Base-by-base conservation (phyloP, 2,888 invertebrate genomes). In the Mactromeris polynyma region DNA sequence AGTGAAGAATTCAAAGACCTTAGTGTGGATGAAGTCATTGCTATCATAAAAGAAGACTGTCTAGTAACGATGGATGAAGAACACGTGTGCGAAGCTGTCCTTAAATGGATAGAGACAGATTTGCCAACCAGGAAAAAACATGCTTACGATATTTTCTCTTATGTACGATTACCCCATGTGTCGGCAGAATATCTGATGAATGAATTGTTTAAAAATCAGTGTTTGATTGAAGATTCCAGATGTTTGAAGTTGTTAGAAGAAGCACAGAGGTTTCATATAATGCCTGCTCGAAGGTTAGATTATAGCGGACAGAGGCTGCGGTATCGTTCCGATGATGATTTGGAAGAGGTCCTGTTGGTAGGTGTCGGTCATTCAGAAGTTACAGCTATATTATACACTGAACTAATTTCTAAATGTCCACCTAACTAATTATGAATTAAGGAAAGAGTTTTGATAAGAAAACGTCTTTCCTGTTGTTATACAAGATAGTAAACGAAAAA, bases 341-440 rank as follows among this genome's bases (percentile, higher is more conserved):
- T 91, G 11, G 93, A 94, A 73, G 93, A 93, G 77, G 93, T 94
- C n/a, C 83, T 92, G 40, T 42, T 94, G 77, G 92, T 90, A 88
- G 19, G 86, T 51, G n/a, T n/a, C n/a, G n/a, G n/a, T n/a, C n/a
- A n/a, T n/a, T n/a, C n/a, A n/a, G n/a, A n/a, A n/a, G n/a, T n/a
- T n/a, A n/a, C n/a, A n/a, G n/a, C n/a, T n/a, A n/a, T n/a, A n/a
- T n/a, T n/a, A n/a, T n/a, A n/a, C n/a, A n/a, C n/a, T n/a, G n/a
- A n/a, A n/a, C n/a, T n/a, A n/a, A n/a, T n/a, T n/a, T n/a, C n/a
- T n/a, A n/a, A n/a, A n/a, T n/a, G n/a, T n/a, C n/a, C n/a, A n/a
- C n/a, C n/a, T n/a, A n/a, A n/a, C n/a, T n/a, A n/a, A n/a, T n/a
- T n/a, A n/a, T n/a, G n/a, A n/a, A n/a, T n/a, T n/a, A n/a, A n/a